These are phyloP conservation scores for Myathropa florea DNA, from an alignment of 2,888 invertebrate species.

Conservation along the genomic window DNA sequence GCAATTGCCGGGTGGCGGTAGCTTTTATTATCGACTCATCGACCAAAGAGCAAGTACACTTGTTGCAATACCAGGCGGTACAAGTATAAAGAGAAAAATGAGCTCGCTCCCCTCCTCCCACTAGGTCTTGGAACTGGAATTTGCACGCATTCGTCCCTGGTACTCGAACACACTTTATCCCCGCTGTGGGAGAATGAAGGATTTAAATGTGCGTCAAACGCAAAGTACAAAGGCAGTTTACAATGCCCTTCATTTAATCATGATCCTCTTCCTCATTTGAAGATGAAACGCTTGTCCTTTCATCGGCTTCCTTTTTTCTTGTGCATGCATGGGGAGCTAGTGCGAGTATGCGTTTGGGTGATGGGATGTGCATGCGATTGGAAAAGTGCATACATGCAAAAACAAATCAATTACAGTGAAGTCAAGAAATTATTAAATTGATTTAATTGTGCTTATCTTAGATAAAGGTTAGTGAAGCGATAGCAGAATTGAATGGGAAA, in stretches of 20 bases:
- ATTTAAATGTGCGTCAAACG: constrained; percentile 68
- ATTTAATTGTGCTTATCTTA: background rate
- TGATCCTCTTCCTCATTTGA: constrained; percentile 66
- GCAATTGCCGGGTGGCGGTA: background rate
- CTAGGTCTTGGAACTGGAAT: constrained; percentile 19
- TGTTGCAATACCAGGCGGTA: constrained; percentile 56
- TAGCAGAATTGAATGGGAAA: too few relatives aligned
- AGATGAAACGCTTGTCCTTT: constrained; percentile 68
- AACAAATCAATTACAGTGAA: constrained; percentile 5
- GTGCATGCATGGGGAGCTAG: background rate
- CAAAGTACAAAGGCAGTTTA: constrained; percentile 71
- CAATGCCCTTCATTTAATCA: constrained; percentile 71
- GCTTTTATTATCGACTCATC: constrained; percentile 52
- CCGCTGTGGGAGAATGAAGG: constrained; percentile 59
- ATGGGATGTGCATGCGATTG: background rate
- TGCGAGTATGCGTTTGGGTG: background rate
- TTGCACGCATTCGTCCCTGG: constrained; percentile 62
- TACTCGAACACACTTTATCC: constrained; percentile 66
- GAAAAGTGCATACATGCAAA: constrained; percentile 15
- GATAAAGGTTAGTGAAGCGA: too few relatives aligned
- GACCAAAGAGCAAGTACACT: constrained; percentile 56
- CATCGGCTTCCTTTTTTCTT: constrained; percentile 63
- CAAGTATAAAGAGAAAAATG: background rate
- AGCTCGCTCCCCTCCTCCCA: background rate
- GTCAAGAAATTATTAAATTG: background rate